Conservation (phyloP, 2,797 vertebrate genomes). For the Micrastur ruficollis region DNA sequence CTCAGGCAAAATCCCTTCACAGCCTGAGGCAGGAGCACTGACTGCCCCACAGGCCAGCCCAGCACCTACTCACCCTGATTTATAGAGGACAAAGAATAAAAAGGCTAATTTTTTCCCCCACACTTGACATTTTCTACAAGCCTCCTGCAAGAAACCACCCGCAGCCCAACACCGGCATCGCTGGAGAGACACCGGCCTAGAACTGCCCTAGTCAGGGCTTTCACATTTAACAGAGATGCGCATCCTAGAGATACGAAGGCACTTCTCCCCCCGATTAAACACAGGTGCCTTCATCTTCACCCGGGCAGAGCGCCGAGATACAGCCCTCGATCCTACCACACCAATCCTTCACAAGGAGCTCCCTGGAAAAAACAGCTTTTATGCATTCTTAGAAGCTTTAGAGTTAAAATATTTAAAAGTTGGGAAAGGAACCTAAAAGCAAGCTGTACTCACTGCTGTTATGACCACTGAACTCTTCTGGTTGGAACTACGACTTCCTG, state of each 20-base stretch:
- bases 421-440: neutral
- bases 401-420: neutral
- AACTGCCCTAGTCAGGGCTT: neutral
- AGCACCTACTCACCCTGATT: neutral
- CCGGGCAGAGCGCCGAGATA: fast-evolving
- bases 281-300: neutral
- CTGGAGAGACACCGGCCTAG: neutral
- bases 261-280: neutral
- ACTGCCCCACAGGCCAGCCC: neutral
- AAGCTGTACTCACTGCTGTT: fast-evolving
- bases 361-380: neutral
- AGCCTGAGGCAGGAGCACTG: neutral
- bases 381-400: fast-evolving
- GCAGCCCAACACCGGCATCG: fast-evolving
- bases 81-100: neutral
- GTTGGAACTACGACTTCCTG: fast-evolving
- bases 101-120: neutral
- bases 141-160: neutral
- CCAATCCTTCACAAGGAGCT: neutral
- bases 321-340: neutral
- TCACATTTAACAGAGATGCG: neutral
- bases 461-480: neutral
- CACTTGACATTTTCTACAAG: neutral
- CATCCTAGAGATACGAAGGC: neutral
- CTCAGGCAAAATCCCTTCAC: neutral